Conservation (phyloP, 2,113 vertebrate genomes). For the Hipposideros armiger region DNA sequence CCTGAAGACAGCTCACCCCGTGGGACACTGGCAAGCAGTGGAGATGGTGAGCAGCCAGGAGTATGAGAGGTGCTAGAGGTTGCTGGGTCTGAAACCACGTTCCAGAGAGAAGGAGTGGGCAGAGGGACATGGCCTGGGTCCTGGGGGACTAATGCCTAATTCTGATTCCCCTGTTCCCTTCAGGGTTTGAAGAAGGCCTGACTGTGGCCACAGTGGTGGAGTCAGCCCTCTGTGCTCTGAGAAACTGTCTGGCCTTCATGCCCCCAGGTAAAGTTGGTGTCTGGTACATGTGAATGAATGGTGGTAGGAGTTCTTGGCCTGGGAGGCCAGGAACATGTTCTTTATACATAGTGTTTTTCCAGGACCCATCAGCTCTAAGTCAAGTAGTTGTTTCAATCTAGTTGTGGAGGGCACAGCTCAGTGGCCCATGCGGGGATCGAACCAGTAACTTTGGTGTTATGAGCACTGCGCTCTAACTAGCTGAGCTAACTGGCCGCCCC, state of each 20-base stretch:
- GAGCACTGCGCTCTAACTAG: no score
- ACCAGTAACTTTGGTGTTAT: no score
- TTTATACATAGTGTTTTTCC: not conserved
- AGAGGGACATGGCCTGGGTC: not conserved
- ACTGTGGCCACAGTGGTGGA: conserved; percentile 93
- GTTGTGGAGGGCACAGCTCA: no score
- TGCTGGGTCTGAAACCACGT: not conserved
- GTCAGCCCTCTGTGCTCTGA: conserved; percentile 92
- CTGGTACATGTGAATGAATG: not conserved
- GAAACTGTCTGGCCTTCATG: conserved; percentile 94
- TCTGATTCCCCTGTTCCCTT: conserved; percentile 5
- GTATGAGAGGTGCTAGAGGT: not conserved
- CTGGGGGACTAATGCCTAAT: not conserved
- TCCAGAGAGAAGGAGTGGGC: not conserved
- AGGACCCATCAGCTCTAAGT: no score
- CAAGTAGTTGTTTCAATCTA: no score
- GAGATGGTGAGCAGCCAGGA: conserved; percentile 90
- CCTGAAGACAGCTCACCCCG: conserved; percentile 95
- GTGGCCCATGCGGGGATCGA: no score
- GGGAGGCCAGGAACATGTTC: not conserved
- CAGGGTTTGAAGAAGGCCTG: conserved; percentile 94
- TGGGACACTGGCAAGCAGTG: conserved; percentile 95
- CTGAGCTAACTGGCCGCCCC: no score
- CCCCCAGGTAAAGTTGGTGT: conserved; percentile 90
- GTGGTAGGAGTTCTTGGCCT: not conserved